These are phyloP conservation scores for Perccottus glenii DNA, from an alignment of 2,113 vertebrate genomes.

Conservation along the genomic window DNA sequence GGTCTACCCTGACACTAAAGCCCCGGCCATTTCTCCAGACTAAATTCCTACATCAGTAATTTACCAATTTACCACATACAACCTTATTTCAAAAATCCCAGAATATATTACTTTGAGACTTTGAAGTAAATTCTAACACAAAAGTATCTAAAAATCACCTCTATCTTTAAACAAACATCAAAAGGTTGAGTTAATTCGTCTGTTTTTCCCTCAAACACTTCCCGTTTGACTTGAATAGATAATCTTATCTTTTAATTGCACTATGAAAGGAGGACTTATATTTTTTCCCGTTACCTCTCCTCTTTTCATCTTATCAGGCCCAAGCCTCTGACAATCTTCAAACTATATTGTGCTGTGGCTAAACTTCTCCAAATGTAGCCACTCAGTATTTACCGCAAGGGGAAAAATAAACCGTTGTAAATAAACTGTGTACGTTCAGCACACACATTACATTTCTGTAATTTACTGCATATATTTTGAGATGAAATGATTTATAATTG, in stretches of 20 bases:
- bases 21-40: too few relatives aligned
- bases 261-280: slow-evolving; percentile 63
- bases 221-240: slow-evolving; percentile 62
- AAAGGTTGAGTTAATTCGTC: slow-evolving; percentile 24
- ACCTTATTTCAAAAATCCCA: slow-evolving; percentile 11
- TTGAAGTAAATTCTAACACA: slow-evolving; percentile 22
- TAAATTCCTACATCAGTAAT: too few relatives aligned
- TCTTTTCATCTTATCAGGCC: slow-evolving; percentile 51
- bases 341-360: slow-evolving; percentile 45
- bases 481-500: slow-evolving; percentile 46
- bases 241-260: slow-evolving; percentile 68
- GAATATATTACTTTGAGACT: slow-evolving; percentile 24
- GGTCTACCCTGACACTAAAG: too few relatives aligned
- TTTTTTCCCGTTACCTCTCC: slow-evolving; percentile 63
- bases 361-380: slow-evolving; percentile 38
- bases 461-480: slow-evolving; percentile 26
- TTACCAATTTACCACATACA: slow-evolving; percentile 14
- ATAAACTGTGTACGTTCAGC: slow-evolving; percentile 27
- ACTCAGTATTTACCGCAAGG: slow-evolving; percentile 42
- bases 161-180: slow-evolving; percentile 17
- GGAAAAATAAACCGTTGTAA: slow-evolving; percentile 23
- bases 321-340: slow-evolving; percentile 68
- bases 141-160: not conserved
- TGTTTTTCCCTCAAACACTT: slow-evolving; percentile 3
- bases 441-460: slow-evolving; percentile 24